phyloP scores from a whole-genome alignment of 2,113 vertebrate genomes.

The Protobothrops flavoviridis region DNA sequence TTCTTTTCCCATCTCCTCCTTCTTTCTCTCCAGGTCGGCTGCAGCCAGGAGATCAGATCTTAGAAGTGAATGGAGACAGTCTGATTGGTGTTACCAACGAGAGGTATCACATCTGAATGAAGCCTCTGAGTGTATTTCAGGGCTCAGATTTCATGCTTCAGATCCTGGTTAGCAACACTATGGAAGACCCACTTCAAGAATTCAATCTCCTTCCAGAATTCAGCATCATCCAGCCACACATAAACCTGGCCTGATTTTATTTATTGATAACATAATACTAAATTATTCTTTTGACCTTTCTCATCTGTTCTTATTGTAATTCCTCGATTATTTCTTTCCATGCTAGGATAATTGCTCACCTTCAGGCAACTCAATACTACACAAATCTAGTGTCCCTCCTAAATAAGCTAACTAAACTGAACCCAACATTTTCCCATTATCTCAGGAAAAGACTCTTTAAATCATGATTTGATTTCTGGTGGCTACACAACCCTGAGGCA shows the following conservation, averaged over 20 bases:
- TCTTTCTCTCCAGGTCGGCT: constrained; percentile 75
- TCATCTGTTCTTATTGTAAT: neutral
- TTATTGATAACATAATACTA: neutral
- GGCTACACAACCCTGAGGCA: neutral
- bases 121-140: constrained; percentile 9
- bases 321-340: neutral
- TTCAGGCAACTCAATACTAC: neutral
- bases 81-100: constrained; percentile 86
- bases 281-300: neutral
- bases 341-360: neutral
- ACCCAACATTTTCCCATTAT: neutral
- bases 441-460: neutral
- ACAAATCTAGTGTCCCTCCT: neutral
- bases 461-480: neutral
- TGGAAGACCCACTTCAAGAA: neutral
- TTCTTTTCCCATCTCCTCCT: neutral
- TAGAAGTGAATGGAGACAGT: constrained; percentile 89
- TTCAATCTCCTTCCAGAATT: neutral
- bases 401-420: neutral
- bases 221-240: neutral
- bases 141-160: neutral
- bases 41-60: constrained; percentile 87
- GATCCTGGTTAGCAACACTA: neutral
- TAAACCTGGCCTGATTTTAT: neutral
- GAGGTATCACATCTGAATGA: constrained; percentile 67